phyloP scores from a whole-genome alignment of 2,888 invertebrate species.

The Synergus laeviventris region DNA sequence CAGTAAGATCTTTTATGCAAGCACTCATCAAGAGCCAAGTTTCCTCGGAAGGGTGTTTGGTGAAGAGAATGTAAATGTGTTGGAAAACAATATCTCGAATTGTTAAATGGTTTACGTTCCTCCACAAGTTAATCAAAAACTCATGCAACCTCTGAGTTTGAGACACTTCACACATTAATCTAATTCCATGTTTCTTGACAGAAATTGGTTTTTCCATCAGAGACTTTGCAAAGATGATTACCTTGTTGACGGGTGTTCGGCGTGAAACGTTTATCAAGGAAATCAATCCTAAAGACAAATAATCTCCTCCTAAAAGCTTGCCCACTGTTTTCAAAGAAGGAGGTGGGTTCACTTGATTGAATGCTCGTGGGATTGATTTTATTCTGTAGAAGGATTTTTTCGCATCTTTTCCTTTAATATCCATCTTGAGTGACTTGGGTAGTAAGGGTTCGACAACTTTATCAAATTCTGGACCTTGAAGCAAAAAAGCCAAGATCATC shows the following conservation, averaged over 20 bases:
- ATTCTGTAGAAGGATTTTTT: constrained; percentile 42
- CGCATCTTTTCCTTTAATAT: constrained; percentile 49
- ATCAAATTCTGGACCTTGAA: constrained; percentile 55
- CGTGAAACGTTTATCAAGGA: constrained; percentile 55
- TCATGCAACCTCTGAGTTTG: constrained; percentile 46
- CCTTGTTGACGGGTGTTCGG: constrained; percentile 53
- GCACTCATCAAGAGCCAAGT: constrained; percentile 58
- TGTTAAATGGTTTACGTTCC: constrained; percentile 57
- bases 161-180: constrained; percentile 59
- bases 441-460: constrained; percentile 58
- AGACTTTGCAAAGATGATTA: constrained; percentile 56
- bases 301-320: constrained; percentile 48
- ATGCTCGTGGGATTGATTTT: constrained; percentile 37
- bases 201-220: constrained; percentile 61
- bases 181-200: constrained; percentile 67
- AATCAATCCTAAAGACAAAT: constrained; percentile 41
- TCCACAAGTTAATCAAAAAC: constrained; percentile 56
- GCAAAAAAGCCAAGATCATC: constrained; percentile 56
- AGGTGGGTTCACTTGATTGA: constrained; percentile 65
- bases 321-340: constrained; percentile 56
- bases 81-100: constrained; percentile 61
- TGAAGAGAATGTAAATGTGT: constrained; percentile 52
- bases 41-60: constrained; percentile 44
- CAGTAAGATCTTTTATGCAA: constrained; percentile 50
- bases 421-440: constrained; percentile 54